A percentile compares a stretch with the other conserved stretches of the same genome.
These are phyloP conservation scores for Spea hammondii DNA, from an alignment of 2,797 vertebrate species.

Conservation along the genomic window DNA sequence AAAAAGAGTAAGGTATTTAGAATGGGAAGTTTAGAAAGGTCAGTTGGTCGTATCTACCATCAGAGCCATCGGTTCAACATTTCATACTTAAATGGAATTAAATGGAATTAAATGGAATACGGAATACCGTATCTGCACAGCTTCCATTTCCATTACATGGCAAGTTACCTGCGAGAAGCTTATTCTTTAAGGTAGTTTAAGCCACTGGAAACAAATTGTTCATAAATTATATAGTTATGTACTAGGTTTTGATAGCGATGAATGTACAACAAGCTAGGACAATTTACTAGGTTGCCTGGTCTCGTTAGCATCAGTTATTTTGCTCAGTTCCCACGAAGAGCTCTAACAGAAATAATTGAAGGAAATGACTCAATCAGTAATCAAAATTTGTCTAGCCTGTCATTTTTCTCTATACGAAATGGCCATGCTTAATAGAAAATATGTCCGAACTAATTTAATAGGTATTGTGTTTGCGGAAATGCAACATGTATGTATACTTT, in stretches of 20 bases:
- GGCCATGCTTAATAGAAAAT: not conserved
- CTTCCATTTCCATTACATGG: not conserved
- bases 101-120: not conserved
- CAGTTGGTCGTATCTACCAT: too few relatives aligned
- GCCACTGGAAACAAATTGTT: slow-evolving; percentile 44
- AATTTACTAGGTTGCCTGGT: slow-evolving; percentile 45
- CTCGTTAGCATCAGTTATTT: slow-evolving; percentile 45
- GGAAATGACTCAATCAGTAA: slow-evolving; percentile 34
- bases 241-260: slow-evolving; percentile 30
- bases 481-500: too few relatives aligned
- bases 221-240: slow-evolving; percentile 46
- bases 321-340: slow-evolving; percentile 16
- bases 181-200: slow-evolving; percentile 19
- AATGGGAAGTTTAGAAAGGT: too few relatives aligned
- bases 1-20: too few relatives aligned
- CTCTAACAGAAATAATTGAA: slow-evolving; percentile 37
- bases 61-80: not conserved
- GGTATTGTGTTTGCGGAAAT: too few relatives aligned
- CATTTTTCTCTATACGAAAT: not conserved
- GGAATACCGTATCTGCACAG: not conserved
- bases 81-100: not conserved
- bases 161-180: slow-evolving; percentile 11
- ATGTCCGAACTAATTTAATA: not conserved
- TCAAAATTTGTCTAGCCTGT: slow-evolving; percentile 14
- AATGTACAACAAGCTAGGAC: slow-evolving; percentile 47